Percentiles rank a stretch among this genome's conserved stretches.
phyloP scores from a whole-genome alignment of 2,113 vertebrate genomes.

The Hydropotes inermis region DNA sequence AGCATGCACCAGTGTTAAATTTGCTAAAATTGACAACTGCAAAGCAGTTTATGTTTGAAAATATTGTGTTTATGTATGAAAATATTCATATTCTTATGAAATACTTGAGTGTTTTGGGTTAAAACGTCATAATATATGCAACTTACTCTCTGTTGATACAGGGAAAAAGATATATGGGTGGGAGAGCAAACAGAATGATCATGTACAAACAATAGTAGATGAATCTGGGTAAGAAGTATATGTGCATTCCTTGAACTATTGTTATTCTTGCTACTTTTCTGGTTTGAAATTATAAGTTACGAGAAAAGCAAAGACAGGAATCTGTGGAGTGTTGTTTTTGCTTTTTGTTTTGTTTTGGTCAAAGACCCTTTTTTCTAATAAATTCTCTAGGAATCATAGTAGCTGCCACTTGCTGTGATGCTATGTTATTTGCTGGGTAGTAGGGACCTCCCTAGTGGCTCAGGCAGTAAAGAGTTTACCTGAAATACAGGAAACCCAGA shows the following conservation, averaged over 20 bases:
- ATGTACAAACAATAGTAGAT: background rate
- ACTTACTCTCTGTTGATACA: background rate
- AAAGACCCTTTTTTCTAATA: background rate
- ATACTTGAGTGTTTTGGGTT: background rate
- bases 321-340: background rate
- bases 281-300: background rate
- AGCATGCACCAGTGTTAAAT: background rate
- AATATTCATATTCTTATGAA: background rate
- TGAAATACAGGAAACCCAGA: background rate
- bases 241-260: background rate
- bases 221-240: too few relatives aligned
- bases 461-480: background rate
- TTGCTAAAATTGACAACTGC: background rate
- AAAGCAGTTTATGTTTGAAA: background rate
- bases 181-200: background rate
- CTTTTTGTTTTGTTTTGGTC: background rate
- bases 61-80: background rate
- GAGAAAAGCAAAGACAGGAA: background rate
- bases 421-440: background rate
- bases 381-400: background rate
- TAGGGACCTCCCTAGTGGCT: background rate
- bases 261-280: background rate
- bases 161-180: background rate
- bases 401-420: background rate
- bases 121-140: background rate